Base-by-base conservation (phyloP, 1,140 invertebrate species). In the Danaus melanippus region DNA sequence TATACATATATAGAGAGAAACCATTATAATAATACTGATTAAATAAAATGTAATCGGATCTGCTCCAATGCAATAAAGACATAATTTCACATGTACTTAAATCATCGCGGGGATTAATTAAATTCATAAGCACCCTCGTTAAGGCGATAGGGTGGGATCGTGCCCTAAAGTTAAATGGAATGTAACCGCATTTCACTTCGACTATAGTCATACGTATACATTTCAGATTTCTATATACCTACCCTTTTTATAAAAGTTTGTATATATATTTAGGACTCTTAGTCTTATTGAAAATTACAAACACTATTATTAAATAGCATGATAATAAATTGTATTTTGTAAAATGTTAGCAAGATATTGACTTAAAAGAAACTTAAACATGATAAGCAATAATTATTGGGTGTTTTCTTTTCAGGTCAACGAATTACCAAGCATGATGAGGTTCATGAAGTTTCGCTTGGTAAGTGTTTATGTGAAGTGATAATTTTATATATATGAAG, bases 91-190 rank as follows among this genome's bases (percentile, higher is more conserved):
- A 60, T 64, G 62, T 74, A 65, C 64, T 76, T 67, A 76, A 74
- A 71, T 76, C 64, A 72, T 70, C 60, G 61, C 60, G 58, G 58
- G 65, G 73, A 72, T 76, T 77, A 79, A 79, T 81, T 77, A 77
- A 79, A 81, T 81, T 79, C 71, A 81, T 74, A 79, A 76, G 68
- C 73, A 73, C 71, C 69, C 69, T 72, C 71, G 72, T 79, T 77
- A 69, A 60, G 53, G 62, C 55, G 66, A 69, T 70, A 73, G 72
- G 67, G 68, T 76, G 57, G 57, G 67, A 63, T 66, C 64, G 60
- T 54, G 59, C 59, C 67, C 65, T 65, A 67, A 79, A 76, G 67
- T 79, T 79, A 79, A 81, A 77, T 81, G 78, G 76, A 79, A 77
- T 77, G 66, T 71, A 61, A 76, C 77, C 75, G 64, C 74, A 73